Evolutionary conservation across 2,888 invertebrate genomes (phyloP).

Genomic region (Orchestes rusci): DNA sequence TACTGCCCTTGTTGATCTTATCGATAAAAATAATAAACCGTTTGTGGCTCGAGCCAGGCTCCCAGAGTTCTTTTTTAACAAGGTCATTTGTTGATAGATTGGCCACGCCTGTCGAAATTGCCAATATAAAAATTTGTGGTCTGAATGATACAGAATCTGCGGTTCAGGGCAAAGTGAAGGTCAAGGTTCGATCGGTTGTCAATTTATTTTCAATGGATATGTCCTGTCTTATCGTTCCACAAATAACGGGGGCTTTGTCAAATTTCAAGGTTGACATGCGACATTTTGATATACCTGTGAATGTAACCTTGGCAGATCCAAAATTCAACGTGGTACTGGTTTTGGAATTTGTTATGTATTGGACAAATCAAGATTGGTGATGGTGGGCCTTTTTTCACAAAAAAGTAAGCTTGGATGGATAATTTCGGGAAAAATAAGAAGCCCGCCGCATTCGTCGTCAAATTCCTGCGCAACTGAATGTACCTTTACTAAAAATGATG

Average conservation of each 20-base stretch:
- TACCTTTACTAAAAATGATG: neutral
- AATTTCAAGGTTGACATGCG: slow-evolving; percentile 8
- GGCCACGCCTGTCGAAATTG: neutral
- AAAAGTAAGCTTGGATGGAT: slow-evolving; percentile 23
- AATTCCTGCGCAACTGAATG: slow-evolving; percentile 1
- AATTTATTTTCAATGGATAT: slow-evolving; percentile 5
- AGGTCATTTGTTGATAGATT: too few species aligned
- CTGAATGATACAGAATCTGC: slow-evolving; percentile 10
- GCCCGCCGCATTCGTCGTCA: too few species aligned
- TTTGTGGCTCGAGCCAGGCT: slow-evolving; percentile 8
- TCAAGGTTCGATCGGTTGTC: slow-evolving; percentile 6
- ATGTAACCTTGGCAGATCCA: slow-evolving; percentile 20
- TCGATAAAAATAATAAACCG: slow-evolving; percentile 9
- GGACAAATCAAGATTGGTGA: slow-evolving; percentile 16
- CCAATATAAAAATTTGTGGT: slow-evolving; percentile 12
- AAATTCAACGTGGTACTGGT: slow-evolving; percentile 14
- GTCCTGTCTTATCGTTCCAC: slow-evolving; percentile 15
- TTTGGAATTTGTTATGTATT: too few species aligned
- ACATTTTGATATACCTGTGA: slow-evolving; percentile 11
- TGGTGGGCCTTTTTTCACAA: slow-evolving; percentile 17
- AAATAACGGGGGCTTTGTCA: slow-evolving; percentile 13
- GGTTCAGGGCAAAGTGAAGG: neutral
- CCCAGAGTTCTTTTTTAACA: slow-evolving; percentile 12
- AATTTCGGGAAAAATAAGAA: slow-evolving; percentile 9
- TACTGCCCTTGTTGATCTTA: slow-evolving; percentile 6